phyloP scores from a whole-genome alignment of 2,888 invertebrate species.

The Phalangium opilio region DNA sequence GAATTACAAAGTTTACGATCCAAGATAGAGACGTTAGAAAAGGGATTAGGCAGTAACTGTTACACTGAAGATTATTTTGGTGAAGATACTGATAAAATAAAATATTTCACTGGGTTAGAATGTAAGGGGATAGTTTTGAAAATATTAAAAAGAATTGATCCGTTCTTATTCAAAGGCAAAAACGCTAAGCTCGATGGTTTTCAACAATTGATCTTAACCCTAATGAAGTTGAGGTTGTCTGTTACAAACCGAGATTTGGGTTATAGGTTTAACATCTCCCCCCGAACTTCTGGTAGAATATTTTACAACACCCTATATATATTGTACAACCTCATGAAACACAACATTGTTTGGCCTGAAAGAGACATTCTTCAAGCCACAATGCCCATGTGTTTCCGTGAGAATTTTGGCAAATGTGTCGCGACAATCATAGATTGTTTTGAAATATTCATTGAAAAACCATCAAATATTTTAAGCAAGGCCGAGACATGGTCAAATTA shows the following conservation, averaged over 20 bases:
- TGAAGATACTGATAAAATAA: neutral
- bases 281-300: neutral
- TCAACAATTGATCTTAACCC: neutral
- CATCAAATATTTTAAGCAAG: neutral
- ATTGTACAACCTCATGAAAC: neutral
- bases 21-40: no score
- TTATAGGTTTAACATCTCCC: neutral
- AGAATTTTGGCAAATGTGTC: neutral
- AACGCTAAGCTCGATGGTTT: neutral
- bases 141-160: neutral
- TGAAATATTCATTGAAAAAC: conserved; percentile 1
- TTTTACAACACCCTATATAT: neutral
- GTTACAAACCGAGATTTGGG: neutral
- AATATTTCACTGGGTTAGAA: neutral
- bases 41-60: no score
- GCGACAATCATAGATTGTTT: conserved; percentile 4
- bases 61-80: neutral
- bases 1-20: no score
- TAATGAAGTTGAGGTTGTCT: neutral
- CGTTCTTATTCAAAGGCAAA: neutral
- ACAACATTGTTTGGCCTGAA: neutral
- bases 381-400: neutral
- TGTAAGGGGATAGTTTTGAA: neutral
- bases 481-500: conserved; percentile 20
- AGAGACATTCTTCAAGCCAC: neutral